Conservation (phyloP, 2,113 vertebrate genomes). For the Thamnaconus septentrionalis region DNA sequence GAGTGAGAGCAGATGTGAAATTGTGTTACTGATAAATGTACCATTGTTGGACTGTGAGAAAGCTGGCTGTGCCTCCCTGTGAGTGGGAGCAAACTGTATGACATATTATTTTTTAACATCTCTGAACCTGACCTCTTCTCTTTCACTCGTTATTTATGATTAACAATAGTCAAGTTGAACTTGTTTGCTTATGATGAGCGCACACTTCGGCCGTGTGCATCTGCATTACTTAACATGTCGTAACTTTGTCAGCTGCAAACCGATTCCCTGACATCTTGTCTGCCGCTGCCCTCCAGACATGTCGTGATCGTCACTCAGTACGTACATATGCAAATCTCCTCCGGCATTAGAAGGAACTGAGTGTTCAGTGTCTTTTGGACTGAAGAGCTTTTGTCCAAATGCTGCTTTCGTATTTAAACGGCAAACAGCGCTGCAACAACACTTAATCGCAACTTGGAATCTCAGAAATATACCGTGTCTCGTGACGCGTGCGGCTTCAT, state of each 20-base stretch:
- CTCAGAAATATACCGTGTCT: constrained; percentile 24
- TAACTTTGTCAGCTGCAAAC: constrained; percentile 28
- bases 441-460: constrained; percentile 26
- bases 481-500: constrained; percentile 18
- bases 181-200: constrained; percentile 11
- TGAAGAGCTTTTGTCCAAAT: constrained; percentile 16
- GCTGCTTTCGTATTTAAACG: constrained; percentile 28
- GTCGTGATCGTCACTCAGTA: constrained; percentile 7
- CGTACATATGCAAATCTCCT: constrained; percentile 19
- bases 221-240: constrained; percentile 18
- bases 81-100: constrained; percentile 59
- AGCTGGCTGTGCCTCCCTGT: constrained; percentile 45
- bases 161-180: constrained; percentile 8
- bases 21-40: constrained; percentile 4
- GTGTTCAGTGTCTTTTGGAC: neutral
- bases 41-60: constrained; percentile 19
- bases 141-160: constrained; percentile 1
- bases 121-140: constrained; percentile 31
- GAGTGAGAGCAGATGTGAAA: constrained; percentile 5
- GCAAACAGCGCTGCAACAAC: constrained; percentile 36
- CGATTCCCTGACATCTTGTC: constrained; percentile 24
- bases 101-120: constrained; percentile 33
- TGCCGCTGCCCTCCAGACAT: constrained; percentile 9
- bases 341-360: constrained; percentile 1
- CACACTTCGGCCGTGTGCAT: constrained; percentile 14